Conservation (phyloP, 2,797 vertebrate genomes). For the Myiotriccus ornatus region DNA sequence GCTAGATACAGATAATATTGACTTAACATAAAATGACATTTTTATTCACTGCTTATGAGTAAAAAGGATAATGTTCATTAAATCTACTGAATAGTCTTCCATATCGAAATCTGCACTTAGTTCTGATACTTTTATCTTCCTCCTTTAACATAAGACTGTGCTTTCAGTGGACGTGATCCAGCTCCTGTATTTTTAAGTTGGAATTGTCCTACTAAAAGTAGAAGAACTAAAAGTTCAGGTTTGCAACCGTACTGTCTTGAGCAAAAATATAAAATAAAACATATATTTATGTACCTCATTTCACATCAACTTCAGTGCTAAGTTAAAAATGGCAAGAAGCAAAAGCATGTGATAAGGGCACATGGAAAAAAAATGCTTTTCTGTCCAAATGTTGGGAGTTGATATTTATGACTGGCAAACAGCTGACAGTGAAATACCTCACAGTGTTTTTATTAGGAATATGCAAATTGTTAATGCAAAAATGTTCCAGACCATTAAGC, state of each 20-base stretch:
- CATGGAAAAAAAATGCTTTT: neutral
- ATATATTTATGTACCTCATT: neutral
- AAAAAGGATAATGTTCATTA: neutral
- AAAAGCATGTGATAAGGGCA: neutral
- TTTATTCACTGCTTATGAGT: neutral
- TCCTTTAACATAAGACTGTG: neutral
- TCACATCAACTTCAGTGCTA: neutral
- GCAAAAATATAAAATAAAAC: neutral
- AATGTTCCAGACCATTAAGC: slow-evolving; percentile 60
- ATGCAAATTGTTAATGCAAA: slow-evolving; percentile 64
- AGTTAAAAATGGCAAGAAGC: neutral
- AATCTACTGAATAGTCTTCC: neutral
- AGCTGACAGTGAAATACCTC: slow-evolving; percentile 38
- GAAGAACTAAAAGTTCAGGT: neutral
- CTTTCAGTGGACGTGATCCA: neutral
- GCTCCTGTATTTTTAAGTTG: neutral
- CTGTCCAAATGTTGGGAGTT: slow-evolving; percentile 28
- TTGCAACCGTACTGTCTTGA: neutral
- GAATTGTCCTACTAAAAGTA: neutral
- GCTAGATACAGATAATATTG: neutral
- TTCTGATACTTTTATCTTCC: neutral
- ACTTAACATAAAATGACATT: neutral
- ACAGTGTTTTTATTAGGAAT: slow-evolving; percentile 43
- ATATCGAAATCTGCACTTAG: neutral
- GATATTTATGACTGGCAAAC: slow-evolving; percentile 57